Base-by-base conservation (phyloP, 1,140 invertebrate species). In the Leptopilina boulardi region DNA sequence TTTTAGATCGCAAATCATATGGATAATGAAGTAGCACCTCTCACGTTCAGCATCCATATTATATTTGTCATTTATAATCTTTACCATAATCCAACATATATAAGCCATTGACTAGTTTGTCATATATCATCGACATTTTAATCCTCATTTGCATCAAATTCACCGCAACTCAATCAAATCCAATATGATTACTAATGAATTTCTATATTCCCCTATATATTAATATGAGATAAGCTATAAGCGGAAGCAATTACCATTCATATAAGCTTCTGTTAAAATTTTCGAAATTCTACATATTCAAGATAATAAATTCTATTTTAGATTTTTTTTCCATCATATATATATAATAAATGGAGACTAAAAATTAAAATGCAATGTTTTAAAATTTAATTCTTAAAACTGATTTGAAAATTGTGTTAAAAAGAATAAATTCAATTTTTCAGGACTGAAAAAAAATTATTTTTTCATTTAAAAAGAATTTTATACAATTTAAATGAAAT, bases 41-140 rank as follows among this genome's bases (percentile, higher is more conserved):
- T 59, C 21, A 26, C 59, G 15, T 66, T 30, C 59, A 66, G 59
- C 13, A 30, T 66, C 26, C 59, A 66, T 38, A 38, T 66, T 66
- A n/a, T n/a, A 66, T 66, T 66, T 66, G 59, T 66, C 59, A 66
- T 66, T 11, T 66, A 66, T 66, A 66, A 66, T 66, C 56, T 66
- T 66, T 66, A 30, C 59, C 59, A 34, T 66, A 66, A 66, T 66
- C 59, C 59, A 66, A 66, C 56, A 38, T 6, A n/a, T n/a, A 66
- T 23, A 66, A 66, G 23, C 59, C 26, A 34, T 66, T n/a, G 59
- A 66, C 59, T 66, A 23, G 21, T 15, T n/a, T 66, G 13, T 51
- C 47, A 51, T 26, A 66, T 66, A 66, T 66, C 59, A 66, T 66
- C 59, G 59, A 66, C 59, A 30, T 30, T 66, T 66, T 66, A 66